Conservation (phyloP, 1,140 invertebrate species). For the Achatina immaculata region DNA sequence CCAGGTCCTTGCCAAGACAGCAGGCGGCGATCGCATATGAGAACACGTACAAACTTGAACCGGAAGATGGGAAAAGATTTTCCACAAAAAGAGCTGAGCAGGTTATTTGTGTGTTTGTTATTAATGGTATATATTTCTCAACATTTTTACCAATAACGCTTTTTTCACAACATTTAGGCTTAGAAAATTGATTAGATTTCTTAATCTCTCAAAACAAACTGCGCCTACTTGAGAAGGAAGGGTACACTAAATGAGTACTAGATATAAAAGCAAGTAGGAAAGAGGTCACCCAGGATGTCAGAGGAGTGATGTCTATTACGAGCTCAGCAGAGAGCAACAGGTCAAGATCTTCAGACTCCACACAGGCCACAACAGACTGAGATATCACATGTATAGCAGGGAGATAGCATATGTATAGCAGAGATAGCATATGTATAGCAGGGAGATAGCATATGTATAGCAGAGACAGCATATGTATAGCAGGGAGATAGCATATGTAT, state of each 20-base stretch:
- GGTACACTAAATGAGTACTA: background rate
- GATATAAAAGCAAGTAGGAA: background rate
- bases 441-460: no score
- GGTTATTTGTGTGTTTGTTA: conserved; percentile 14
- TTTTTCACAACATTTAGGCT: background rate
- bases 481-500: no score
- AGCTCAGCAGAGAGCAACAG: no score
- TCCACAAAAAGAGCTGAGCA: conserved; percentile 46
- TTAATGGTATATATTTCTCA: background rate
- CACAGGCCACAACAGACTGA: no score
- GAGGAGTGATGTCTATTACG: no score
- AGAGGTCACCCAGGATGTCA: no score
- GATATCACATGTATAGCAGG: no score
- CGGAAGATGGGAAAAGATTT: conserved; percentile 44
- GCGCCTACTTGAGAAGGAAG: background rate
- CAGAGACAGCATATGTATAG: no score
- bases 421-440: no score
- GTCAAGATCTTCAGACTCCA: no score
- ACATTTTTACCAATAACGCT: background rate
- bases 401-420: no score
- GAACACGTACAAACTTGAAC: conserved; percentile 52
- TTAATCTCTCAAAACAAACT: background rate
- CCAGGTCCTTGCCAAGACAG: background rate
- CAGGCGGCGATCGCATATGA: conserved; percentile 43
- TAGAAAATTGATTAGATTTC: background rate